Evolutionary conservation across 2,797 vertebrate species (phyloP).

Genomic region (Oreochromis grahami): DNA sequence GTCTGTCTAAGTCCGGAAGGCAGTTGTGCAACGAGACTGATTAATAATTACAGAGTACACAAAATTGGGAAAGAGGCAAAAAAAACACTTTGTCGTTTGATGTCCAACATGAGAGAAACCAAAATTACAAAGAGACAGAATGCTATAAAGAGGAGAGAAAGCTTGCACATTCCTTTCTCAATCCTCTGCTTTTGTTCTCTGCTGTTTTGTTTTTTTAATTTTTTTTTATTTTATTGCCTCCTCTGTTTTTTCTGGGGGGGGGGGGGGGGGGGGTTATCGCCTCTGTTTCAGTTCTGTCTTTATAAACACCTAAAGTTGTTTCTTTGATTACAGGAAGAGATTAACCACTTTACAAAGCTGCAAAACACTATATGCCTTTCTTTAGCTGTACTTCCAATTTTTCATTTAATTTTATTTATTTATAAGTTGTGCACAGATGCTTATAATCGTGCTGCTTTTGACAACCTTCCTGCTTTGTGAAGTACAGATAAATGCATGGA

Average conservation of each 20-base stretch:
- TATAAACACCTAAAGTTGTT: constrained; percentile 14
- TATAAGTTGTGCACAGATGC: not conserved
- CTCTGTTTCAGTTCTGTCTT: not conserved
- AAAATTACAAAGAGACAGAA: constrained; percentile 80
- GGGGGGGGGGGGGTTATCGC: not conserved
- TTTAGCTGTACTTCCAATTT: not conserved
- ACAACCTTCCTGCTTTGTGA: not conserved
- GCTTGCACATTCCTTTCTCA: constrained; percentile 63
- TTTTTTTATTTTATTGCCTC: constrained; percentile 22
- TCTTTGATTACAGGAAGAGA: constrained; percentile 7
- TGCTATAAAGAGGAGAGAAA: constrained; percentile 61
- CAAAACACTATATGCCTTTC: not conserved
- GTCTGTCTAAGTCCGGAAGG: constrained; percentile 71
- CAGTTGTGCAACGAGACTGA: constrained; percentile 72
- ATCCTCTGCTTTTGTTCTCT: constrained; percentile 54
- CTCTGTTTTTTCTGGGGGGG: not conserved
- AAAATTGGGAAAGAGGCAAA: constrained; percentile 51
- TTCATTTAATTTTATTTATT: not conserved
- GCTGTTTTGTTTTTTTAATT: not conserved
- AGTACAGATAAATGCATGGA: not conserved
- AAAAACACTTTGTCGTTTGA: constrained; percentile 74
- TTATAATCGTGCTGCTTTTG: not conserved
- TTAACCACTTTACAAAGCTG: constrained; percentile 1
- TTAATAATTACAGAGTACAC: constrained; percentile 85
- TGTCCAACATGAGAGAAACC: constrained; percentile 82